These are phyloP conservation scores for Tribolium madens DNA, from an alignment of 1,140 invertebrate species.

Conservation along the genomic window DNA sequence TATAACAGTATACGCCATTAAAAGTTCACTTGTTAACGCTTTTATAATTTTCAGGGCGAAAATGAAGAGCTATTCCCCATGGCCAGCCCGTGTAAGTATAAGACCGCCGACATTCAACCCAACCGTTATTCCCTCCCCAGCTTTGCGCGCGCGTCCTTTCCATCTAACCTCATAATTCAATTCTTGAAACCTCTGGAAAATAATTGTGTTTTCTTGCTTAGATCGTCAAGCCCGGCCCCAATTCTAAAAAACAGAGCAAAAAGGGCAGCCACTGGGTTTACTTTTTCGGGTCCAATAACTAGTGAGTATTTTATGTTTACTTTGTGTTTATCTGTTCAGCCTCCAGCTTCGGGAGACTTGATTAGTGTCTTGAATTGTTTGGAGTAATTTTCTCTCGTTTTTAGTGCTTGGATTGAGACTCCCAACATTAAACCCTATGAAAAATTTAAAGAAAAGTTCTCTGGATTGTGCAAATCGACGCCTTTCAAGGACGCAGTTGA, in stretches of 20 bases:
- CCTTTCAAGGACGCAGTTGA: constrained; percentile 87
- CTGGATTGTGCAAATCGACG: constrained; percentile 81
- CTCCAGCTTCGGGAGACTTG: background rate
- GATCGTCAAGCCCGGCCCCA: constrained; percentile 80
- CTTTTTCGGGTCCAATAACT: constrained; percentile 94
- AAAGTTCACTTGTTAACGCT: constrained; percentile 1
- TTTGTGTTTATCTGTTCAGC: background rate
- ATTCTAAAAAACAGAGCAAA: constrained; percentile 75
- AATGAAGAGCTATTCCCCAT: constrained; percentile 95
- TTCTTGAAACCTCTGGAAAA: background rate
- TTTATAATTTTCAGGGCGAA: constrained; percentile 85
- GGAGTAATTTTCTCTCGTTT: constrained; percentile 14
- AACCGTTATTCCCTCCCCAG: constrained; percentile 60
- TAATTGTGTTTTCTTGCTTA: constrained; percentile 63
- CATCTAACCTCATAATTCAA: constrained; percentile 24
- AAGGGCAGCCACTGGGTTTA: constrained; percentile 86
- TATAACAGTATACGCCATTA: background rate
- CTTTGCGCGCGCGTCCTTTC: constrained; percentile 52
- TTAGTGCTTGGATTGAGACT: constrained; percentile 93
- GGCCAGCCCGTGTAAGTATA: constrained; percentile 90
- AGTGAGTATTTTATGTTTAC: constrained; percentile 75
- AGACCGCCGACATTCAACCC: constrained; percentile 58
- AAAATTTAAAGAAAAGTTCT: constrained; percentile 83
- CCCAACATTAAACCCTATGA: constrained; percentile 86
- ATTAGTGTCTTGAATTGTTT: background rate